Conservation (phyloP, 1,140 invertebrate species). For the Acromyrmex echinatior region DNA sequence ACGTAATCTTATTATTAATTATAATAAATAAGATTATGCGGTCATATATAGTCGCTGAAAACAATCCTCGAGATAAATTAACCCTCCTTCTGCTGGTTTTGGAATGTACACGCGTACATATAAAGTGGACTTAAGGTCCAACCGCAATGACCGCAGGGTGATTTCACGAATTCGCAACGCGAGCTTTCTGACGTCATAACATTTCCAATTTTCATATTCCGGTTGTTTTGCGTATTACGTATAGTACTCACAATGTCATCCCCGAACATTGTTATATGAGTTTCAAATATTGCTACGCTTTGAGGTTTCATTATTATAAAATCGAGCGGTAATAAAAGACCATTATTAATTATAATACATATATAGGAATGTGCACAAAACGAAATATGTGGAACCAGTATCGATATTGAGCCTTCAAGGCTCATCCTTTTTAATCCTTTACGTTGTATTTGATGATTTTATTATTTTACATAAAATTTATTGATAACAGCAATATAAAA, state of each 20-base stretch:
- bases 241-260: slow-evolving; percentile 21
- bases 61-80: slow-evolving; percentile 40
- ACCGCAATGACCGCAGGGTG: slow-evolving; percentile 47
- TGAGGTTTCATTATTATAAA: slow-evolving; percentile 36
- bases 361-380: background rate
- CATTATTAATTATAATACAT: slow-evolving; percentile 32
- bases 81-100: slow-evolving; percentile 10
- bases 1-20: too few relatives aligned
- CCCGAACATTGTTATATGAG: slow-evolving; percentile 34
- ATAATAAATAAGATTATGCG: background rate
- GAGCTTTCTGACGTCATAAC: slow-evolving; percentile 58
- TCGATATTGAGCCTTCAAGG: background rate
- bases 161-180: slow-evolving; percentile 44
- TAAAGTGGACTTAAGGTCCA: slow-evolving; percentile 45
- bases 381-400: background rate
- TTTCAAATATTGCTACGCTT: slow-evolving; percentile 22
- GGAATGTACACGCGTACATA: slow-evolving; percentile 30
- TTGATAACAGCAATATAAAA: background rate
- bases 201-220: slow-evolving; percentile 66
- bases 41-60: slow-evolving; percentile 12
- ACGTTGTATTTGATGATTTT: background rate
- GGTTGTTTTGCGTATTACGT: slow-evolving; percentile 12
- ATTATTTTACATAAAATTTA: slow-evolving; percentile 5
- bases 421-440: slow-evolving; percentile 11
- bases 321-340: background rate